These are phyloP conservation scores for Chaetura pelagica DNA, from an alignment of 2,113 vertebrate genomes.

Conservation along the genomic window DNA sequence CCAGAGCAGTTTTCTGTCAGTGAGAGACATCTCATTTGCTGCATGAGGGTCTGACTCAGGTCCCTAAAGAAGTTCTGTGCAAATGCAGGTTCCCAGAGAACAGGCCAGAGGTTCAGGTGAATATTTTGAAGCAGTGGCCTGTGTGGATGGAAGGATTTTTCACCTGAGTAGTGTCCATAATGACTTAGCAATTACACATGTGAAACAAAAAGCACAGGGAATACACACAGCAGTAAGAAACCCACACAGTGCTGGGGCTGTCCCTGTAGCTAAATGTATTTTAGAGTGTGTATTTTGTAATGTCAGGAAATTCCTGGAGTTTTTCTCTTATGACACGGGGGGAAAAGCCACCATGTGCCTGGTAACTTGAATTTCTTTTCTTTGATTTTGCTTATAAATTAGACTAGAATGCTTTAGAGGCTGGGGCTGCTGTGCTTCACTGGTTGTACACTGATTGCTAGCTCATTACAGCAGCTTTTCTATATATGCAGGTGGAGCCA, in stretches of 20 bases:
- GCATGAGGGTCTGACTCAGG: no score
- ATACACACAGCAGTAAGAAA: background rate
- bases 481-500: background rate
- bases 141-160: background rate
- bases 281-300: background rate
- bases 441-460: background rate
- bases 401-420: background rate
- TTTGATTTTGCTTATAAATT: background rate
- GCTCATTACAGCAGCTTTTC: background rate
- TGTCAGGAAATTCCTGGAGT: slow-evolving; percentile 36
- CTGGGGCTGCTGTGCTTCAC: background rate
- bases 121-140: background rate
- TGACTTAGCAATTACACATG: background rate
- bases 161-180: background rate
- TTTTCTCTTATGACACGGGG: background rate
- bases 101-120: background rate
- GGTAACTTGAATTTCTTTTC: background rate
- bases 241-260: background rate
- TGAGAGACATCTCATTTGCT: no score
- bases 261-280: background rate
- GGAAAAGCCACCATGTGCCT: background rate
- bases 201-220: background rate
- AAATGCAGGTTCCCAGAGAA: background rate
- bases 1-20: no score
- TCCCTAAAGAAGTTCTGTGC: background rate